These are phyloP conservation scores for Leptinotarsa defecta DNA, from an alignment of 1,140 invertebrate species.

Conservation along the genomic window DNA sequence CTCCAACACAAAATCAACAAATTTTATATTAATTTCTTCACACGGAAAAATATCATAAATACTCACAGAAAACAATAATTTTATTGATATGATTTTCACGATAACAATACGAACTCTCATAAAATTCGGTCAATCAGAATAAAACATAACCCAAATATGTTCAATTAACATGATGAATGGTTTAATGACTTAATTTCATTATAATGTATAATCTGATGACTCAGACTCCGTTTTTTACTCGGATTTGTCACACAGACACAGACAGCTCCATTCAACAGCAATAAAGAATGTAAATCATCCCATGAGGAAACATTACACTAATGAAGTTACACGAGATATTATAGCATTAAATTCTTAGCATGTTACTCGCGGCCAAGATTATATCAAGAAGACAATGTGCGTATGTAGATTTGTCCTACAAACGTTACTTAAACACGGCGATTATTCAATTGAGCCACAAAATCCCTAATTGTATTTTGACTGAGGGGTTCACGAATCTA, in stretches of 20 bases:
- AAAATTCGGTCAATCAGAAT: too few relatives aligned
- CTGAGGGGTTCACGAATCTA: background rate
- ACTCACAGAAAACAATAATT: too few relatives aligned
- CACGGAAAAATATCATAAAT: too few relatives aligned
- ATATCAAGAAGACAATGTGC: slow-evolving; percentile 17
- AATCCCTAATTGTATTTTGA: slow-evolving; percentile 18
- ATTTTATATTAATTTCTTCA: too few relatives aligned
- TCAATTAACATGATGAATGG: background rate
- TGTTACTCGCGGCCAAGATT: slow-evolving; percentile 16
- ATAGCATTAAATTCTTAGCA: slow-evolving; percentile 11
- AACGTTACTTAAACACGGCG: slow-evolving; percentile 19
- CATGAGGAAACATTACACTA: slow-evolving; percentile 6
- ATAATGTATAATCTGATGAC: background rate
- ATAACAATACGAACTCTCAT: too few relatives aligned
- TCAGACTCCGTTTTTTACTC: slow-evolving; percentile 1
- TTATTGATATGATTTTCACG: too few relatives aligned
- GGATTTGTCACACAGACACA: background rate
- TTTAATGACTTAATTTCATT: background rate
- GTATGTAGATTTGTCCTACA: slow-evolving; percentile 18
- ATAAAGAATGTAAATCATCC: slow-evolving; percentile 6
- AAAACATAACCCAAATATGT: too few relatives aligned
- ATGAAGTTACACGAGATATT: slow-evolving; percentile 12
- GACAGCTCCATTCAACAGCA: slow-evolving; percentile 7
- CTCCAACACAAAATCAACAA: too few relatives aligned
- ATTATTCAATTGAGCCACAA: slow-evolving; percentile 19